A percentile compares a stretch with the other conserved stretches of the same genome.
These are phyloP conservation scores for Periophthalmus magnuspinnatus DNA, from an alignment of 2,797 vertebrate species.

Conservation along the genomic window DNA sequence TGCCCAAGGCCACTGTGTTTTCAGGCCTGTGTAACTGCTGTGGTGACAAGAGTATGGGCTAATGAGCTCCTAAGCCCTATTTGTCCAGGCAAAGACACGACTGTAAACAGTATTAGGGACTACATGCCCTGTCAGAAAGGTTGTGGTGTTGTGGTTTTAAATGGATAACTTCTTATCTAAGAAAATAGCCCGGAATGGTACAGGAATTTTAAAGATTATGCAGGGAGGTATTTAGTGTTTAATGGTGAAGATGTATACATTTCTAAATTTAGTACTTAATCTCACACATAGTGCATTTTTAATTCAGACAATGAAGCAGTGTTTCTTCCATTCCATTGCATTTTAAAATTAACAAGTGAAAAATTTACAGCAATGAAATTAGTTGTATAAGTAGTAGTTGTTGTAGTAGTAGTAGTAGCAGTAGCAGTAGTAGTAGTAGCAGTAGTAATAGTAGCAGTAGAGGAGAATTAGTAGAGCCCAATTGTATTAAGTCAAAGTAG, in stretches of 20 bases:
- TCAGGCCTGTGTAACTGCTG: slow-evolving; percentile 1
- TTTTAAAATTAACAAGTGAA: too few species aligned
- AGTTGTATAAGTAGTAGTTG: too few species aligned
- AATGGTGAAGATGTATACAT: too few species aligned
- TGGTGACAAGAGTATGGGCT: slow-evolving; percentile 15
- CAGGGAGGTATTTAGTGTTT: too few species aligned
- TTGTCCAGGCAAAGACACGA: slow-evolving; percentile 3
- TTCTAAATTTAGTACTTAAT: too few species aligned
- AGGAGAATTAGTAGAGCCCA: background rate
- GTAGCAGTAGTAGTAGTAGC: background rate
- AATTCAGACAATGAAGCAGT: too few species aligned
- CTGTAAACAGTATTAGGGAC: slow-evolving; percentile 16
- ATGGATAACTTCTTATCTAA: background rate
- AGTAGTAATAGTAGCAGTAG: background rate
- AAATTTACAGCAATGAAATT: too few species aligned
- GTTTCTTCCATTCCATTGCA: too few species aligned
- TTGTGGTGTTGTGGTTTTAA: background rate
- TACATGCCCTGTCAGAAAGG: background rate
- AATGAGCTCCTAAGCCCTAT: slow-evolving; percentile 19
- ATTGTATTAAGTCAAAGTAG: background rate
- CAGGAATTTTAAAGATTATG: background rate
- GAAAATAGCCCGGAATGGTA: too few species aligned
- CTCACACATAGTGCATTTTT: too few species aligned
- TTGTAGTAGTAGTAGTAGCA: too few species aligned
- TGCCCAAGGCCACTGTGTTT: slow-evolving; percentile 26